phyloP scores from a whole-genome alignment of 2,797 vertebrate genomes.

The Dryobates pubescens region DNA sequence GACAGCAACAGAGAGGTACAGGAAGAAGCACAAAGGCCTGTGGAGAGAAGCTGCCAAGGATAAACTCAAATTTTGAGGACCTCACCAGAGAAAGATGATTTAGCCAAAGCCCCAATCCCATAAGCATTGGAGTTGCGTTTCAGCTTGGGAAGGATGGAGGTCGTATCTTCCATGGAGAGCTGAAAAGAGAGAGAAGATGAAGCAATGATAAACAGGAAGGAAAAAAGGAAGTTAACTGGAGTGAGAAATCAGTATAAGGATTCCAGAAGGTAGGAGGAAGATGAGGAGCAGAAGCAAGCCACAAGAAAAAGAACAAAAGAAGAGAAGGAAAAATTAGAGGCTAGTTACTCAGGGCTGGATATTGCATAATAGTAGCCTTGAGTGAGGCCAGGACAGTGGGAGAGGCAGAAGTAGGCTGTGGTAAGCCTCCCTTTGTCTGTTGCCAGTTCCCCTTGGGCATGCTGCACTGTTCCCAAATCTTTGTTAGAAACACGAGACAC shows the following conservation, averaged over 20 bases:
- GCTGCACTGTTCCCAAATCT: background rate
- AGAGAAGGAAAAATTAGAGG: slow-evolving; percentile 4
- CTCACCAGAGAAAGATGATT: slow-evolving; percentile 99
- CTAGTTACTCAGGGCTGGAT: background rate
- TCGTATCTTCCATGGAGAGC: slow-evolving; percentile 99
- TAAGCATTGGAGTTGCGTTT: slow-evolving; percentile 97
- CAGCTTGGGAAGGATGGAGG: slow-evolving; percentile 96
- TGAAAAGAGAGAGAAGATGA: slow-evolving; percentile 74
- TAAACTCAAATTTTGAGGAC: slow-evolving; percentile 82
- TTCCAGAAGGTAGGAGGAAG: background rate
- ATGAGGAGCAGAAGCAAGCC: slow-evolving; percentile 68
- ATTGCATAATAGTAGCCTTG: background rate
- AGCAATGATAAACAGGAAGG: slow-evolving; percentile 59
- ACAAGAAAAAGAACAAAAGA: slow-evolving; percentile 28
- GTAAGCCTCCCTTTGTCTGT: background rate
- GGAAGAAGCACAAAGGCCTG: slow-evolving; percentile 17
- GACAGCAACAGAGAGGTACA: background rate
- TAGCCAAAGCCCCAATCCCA: slow-evolving; percentile 98
- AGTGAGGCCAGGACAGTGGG: slow-evolving; percentile 66
- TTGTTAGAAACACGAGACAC: background rate
- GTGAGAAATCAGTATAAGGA: background rate
- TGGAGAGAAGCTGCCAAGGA: background rate
- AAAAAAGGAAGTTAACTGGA: background rate
- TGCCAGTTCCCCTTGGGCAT: background rate
- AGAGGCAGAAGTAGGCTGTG: background rate